These are phyloP conservation scores for Porites rus DNA, from an alignment of 92 coral and sea anemone genomes.

Conservation along the genomic window DNA sequence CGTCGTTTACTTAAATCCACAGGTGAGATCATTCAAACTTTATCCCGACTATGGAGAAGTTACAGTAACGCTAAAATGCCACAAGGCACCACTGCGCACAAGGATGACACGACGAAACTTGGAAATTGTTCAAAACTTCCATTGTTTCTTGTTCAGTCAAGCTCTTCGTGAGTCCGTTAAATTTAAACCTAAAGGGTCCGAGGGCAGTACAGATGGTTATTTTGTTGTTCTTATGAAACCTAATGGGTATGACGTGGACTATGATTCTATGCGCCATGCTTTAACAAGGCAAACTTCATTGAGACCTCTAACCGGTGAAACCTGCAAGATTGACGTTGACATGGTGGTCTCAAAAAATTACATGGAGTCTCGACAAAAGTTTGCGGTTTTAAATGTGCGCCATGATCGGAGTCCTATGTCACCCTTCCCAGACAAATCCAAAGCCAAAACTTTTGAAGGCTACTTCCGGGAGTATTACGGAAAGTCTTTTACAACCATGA, in stretches of 20 bases:
- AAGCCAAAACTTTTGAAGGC: conserved; percentile 76
- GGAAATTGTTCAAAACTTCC: conserved; percentile 64
- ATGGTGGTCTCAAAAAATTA: conserved; percentile 21
- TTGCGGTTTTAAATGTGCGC: conserved; percentile 63
- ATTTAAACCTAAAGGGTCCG: conserved; percentile 26
- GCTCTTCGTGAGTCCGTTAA: conserved; percentile 66
- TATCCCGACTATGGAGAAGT: conserved; percentile 80
- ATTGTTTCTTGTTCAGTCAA: conserved; percentile 60
- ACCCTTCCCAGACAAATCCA: conserved; percentile 77
- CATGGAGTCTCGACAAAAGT: conserved; percentile 26
- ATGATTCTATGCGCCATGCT: conserved; percentile 15
- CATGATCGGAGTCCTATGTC: conserved; percentile 62
- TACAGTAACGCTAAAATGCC: conserved; percentile 50
- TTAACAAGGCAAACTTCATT: not conserved
- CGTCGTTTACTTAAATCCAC: not conserved
- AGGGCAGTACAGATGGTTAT: conserved; percentile 77
- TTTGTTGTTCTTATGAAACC: conserved; percentile 71
- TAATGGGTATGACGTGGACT: conserved; percentile 24
- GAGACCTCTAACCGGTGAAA: not conserved
- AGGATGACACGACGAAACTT: conserved; percentile 11
- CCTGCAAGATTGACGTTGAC: not conserved
- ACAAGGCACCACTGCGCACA: not conserved
- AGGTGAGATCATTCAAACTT: conserved; percentile 76
- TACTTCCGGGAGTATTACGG: conserved; percentile 65
- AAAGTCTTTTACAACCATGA: conserved; percentile 15